Base-by-base conservation (phyloP, 2,888 invertebrate genomes). In the Drosophila helvetica region DNA sequence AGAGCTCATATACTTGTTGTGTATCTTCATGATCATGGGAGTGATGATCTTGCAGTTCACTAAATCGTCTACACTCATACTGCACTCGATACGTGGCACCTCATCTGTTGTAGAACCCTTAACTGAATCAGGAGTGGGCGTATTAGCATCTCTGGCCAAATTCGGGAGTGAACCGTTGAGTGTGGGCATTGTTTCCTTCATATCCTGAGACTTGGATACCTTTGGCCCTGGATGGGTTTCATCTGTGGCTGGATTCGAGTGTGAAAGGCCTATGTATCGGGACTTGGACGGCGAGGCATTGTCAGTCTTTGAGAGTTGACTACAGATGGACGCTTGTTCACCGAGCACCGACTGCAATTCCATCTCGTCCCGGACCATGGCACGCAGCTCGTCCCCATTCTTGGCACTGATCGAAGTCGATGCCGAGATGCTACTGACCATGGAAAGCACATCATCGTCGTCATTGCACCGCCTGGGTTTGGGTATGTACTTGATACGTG, bases 1-100 rank as follows among this genome's bases (percentile, higher is more conserved):
- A 53, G 83, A 90, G 47, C 88, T 82, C 1, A 90, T 55, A 59
- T 83, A 90, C 80, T 90, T 83, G 0, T 84, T 81, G 47, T 88
- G 90, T 7, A 91, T 63, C 30, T 86, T 89, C 2, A 81, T 87
- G 22, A 89, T 75, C 75, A 91, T 84, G 3, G 91, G 91, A 51
- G 84, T 80, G 19, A 91, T 87, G 0, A 91, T 81, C 54, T 82
- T 89, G 0, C 80, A 74, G 27, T 71, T 83, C 2, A 91, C 83
- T 0, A 90, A 46, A 55, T 89, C 90, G 54, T 87, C 82, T 1
- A 59, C 48, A 17, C 69, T 77, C 5, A 78, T 71, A 1, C 59
- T 22, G 22, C 78, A 70, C 1, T 53, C 45, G 0, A 18, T 15
- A 6, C 15, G 5, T 10, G 30, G 10, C 12, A 30, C 12, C 30